Evolutionary conservation across 2,888 invertebrate genomes (phyloP).

Genomic region (Lithophane socia): DNA sequence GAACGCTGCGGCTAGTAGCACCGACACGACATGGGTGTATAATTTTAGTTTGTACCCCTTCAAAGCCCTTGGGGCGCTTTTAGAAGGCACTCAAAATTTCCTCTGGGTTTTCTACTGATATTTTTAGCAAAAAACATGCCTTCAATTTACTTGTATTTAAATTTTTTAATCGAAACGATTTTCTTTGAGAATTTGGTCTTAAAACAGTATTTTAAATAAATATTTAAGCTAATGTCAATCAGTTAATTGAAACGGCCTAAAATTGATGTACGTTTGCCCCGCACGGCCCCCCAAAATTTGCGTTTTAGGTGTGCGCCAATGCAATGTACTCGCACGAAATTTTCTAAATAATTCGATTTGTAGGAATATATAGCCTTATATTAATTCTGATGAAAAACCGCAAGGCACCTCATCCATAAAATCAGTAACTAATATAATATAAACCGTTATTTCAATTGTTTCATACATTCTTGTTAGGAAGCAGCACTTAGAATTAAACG

Average conservation of each 20-base stretch:
- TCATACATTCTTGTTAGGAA: slow-evolving; percentile 10
- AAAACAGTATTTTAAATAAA: not conserved
- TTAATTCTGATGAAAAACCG: not conserved
- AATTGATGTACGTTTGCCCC: too few species aligned
- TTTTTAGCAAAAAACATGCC: not conserved
- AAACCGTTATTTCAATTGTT: not conserved
- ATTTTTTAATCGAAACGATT: not conserved
- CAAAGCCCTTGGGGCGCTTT: not conserved
- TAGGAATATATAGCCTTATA: not conserved
- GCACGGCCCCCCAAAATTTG: too few species aligned
- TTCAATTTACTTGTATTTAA: not conserved
- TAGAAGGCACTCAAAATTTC: not conserved
- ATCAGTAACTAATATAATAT: not conserved
- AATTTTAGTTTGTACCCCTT: slow-evolving; percentile 6
- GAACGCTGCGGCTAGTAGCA: slow-evolving; percentile 44
- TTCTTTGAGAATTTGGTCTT: not conserved
- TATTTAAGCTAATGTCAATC: not conserved
- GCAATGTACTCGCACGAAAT: too few species aligned
- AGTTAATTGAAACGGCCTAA: not conserved
- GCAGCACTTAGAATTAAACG: slow-evolving; percentile 24
- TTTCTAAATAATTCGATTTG: not conserved
- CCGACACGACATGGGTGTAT: slow-evolving; percentile 12
- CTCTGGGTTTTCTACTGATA: not conserved
- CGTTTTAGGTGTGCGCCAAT: too few species aligned
- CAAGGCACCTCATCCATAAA: not conserved